Evolutionary conservation across 2,888 invertebrate genomes (phyloP).

Genomic region (Zaprionus obscuricornis): DNA sequence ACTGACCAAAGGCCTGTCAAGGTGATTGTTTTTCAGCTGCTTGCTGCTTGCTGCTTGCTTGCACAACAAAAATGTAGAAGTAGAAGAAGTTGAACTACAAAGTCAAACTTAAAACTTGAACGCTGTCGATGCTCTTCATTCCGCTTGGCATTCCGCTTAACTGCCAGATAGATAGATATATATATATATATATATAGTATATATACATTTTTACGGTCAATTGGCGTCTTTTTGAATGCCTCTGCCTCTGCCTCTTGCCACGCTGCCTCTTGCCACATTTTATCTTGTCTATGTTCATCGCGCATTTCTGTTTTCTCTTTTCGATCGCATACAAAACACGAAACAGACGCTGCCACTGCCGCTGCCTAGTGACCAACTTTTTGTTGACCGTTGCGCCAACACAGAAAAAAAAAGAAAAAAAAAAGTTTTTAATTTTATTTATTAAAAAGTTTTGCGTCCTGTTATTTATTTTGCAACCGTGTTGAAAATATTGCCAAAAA

Average conservation of each 20-base stretch:
- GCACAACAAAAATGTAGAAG: no score
- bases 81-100: no score
- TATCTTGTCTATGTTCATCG: conserved; percentile 9
- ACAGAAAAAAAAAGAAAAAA: conserved; percentile 15
- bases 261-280: not conserved
- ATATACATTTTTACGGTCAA: conserved; percentile 75
- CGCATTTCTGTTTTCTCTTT: conserved; percentile 27
- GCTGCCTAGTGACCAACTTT: conserved; percentile 72
- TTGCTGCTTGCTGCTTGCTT: conserved; percentile 17
- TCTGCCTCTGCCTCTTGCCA: conserved; percentile 1
- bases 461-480: conserved; percentile 72
- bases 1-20: conserved; percentile 55
- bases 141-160: conserved; percentile 50
- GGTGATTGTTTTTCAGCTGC: conserved; percentile 75
- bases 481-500: conserved; percentile 65
- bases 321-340: conserved; percentile 63
- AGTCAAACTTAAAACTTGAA: conserved; percentile 7
- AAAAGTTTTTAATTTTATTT: conserved; percentile 78
- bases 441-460: conserved; percentile 76
- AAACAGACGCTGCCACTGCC: conserved; percentile 42
- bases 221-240: conserved; percentile 69
- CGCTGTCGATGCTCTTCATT: conserved; percentile 1
- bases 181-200: no score
- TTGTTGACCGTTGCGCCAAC: conserved; percentile 52
- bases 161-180: conserved; percentile 37